Conservation (phyloP, 2,797 vertebrate genomes). For the Sandelia bainsii region DNA sequence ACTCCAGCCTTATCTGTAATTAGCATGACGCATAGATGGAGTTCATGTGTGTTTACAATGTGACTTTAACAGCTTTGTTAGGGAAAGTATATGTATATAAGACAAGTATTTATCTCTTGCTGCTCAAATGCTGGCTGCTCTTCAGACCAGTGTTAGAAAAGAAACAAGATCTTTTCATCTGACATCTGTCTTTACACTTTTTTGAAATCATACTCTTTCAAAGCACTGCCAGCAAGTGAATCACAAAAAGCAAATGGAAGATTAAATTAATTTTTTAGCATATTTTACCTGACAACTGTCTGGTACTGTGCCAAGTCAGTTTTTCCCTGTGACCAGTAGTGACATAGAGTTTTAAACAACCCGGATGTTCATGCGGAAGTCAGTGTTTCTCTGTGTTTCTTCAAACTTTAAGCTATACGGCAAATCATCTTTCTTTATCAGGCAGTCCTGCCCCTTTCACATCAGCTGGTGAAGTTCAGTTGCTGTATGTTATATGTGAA, state of each 20-base stretch:
- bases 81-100: slow-evolving; percentile 61
- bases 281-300: background rate
- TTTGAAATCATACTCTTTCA: slow-evolving; percentile 7
- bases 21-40: slow-evolving; percentile 66
- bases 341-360: slow-evolving; percentile 4
- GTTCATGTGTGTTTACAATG: slow-evolving; percentile 68
- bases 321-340: background rate
- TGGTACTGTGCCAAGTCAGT: background rate
- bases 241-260: background rate
- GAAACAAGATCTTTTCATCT: slow-evolving; percentile 15
- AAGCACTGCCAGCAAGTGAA: slow-evolving; percentile 4
- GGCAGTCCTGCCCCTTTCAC: background rate
- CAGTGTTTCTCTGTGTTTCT: background rate
- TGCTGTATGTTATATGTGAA: background rate
- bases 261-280: background rate
- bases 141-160: slow-evolving; percentile 61
- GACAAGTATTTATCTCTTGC: slow-evolving; percentile 71
- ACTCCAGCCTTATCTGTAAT: slow-evolving; percentile 74
- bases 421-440: background rate
- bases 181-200: slow-evolving; percentile 10
- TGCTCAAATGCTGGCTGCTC: slow-evolving; percentile 58
- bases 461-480: background rate
- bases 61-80: slow-evolving; percentile 63
- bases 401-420: slow-evolving; percentile 1
- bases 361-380: too few species aligned